Percentiles rank a stretch among this genome's conserved stretches.
These are phyloP conservation scores for Aphelenchoides bicaudatus DNA, from an alignment of 2,888 invertebrate genomes.

Conservation along the genomic window DNA sequence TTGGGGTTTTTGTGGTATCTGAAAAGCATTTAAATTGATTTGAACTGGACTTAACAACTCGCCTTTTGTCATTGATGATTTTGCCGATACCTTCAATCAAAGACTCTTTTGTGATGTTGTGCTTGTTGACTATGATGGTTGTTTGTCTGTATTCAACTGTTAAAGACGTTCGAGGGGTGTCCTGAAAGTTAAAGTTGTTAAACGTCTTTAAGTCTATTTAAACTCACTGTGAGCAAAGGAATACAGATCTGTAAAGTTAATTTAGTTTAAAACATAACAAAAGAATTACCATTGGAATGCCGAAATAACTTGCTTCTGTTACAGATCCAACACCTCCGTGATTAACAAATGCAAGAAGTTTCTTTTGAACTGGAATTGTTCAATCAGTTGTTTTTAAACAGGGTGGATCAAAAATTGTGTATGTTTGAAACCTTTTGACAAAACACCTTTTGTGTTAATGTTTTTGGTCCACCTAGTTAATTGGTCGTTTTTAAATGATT, in stretches of 20 bases:
- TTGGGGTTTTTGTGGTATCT: slow-evolving; percentile 13
- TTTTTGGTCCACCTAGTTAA: neutral
- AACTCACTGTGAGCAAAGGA: too few species aligned
- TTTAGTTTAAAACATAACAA: slow-evolving; percentile 26
- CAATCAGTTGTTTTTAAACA: neutral
- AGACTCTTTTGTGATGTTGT: neutral
- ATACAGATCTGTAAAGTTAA: too few species aligned
- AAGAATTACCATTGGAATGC: slow-evolving; percentile 24
- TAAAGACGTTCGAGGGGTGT: neutral
- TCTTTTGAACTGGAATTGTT: slow-evolving; percentile 2
- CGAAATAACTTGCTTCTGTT: slow-evolving; percentile 10
- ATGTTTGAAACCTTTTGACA: too few species aligned
- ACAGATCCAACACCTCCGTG: slow-evolving; percentile 19
- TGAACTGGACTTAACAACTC: neutral
- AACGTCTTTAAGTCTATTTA: too few species aligned
- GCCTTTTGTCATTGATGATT: neutral
- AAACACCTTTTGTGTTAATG: neutral
- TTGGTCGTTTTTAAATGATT: neutral
- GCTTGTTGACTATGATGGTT: neutral
- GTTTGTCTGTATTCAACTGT: neutral
- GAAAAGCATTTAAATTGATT: neutral
- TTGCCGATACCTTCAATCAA: neutral
- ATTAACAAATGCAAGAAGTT: slow-evolving; percentile 11
- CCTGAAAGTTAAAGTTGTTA: neutral
- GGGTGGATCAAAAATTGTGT: neutral